Evolutionary conservation across 2,888 invertebrate genomes (phyloP).

Genomic region (Quadroppia sp.): DNA sequence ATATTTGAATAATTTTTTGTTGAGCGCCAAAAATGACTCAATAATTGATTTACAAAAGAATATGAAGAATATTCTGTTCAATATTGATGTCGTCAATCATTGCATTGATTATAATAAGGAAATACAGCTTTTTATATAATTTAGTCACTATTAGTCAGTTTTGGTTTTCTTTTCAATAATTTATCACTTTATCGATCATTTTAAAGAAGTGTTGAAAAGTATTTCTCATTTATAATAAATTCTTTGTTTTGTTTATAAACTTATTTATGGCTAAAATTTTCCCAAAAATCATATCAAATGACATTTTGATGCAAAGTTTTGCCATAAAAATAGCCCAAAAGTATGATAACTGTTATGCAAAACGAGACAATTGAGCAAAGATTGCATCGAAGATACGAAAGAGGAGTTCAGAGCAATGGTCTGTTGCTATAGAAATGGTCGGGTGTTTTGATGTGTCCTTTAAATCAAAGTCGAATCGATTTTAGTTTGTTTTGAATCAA

Average conservation of each 20-base stretch:
- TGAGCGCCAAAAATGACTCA: not conserved
- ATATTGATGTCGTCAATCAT: slow-evolving; percentile 11
- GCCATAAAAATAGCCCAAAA: not conserved
- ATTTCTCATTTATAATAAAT: too few species aligned
- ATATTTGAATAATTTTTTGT: slow-evolving; percentile 1
- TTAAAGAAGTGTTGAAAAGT: not conserved
- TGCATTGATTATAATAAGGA: not conserved
- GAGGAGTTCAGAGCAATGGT: not conserved
- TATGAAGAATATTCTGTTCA: not conserved
- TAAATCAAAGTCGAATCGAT: slow-evolving; percentile 22
- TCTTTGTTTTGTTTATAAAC: not conserved
- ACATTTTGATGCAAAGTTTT: not conserved
- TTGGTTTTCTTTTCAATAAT: not conserved
- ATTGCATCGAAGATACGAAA: not conserved
- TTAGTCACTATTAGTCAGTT: not conserved
- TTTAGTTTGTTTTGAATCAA: not conserved
- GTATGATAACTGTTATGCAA: not conserved
- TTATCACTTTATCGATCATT: not conserved
- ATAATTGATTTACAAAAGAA: not conserved
- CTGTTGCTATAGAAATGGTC: slow-evolving; percentile 24
- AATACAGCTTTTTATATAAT: not conserved
- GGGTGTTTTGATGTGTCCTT: slow-evolving; percentile 2
- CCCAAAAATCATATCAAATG: too few species aligned
- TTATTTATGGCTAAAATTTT: too few species aligned
- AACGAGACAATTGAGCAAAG: not conserved